Conservation (phyloP, 2,888 invertebrate genomes). For the Epinotia ramella region DNA sequence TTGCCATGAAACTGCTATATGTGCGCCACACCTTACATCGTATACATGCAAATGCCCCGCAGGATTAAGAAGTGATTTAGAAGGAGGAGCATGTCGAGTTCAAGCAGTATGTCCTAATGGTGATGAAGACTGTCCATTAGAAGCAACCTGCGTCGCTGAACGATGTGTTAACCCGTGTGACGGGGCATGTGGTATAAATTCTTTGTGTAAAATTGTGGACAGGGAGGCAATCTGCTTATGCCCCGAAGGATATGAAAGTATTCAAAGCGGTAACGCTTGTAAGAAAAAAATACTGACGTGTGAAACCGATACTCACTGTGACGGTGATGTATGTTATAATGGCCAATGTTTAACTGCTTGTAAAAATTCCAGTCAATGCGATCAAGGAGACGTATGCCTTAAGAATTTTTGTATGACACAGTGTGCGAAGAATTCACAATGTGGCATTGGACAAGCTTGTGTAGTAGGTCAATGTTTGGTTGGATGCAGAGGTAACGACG, state of each 20-base stretch:
- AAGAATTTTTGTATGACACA: conserved; percentile 92
- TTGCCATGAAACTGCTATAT: conserved; percentile 92
- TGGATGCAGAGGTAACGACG: conserved; percentile 93
- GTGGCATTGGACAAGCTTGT: conserved; percentile 92
- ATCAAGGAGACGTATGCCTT: conserved; percentile 90
- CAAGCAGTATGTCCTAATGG: conserved; percentile 91
- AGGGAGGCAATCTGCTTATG: conserved; percentile 92
- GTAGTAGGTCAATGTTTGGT: conserved; percentile 91
- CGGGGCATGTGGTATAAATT: conserved; percentile 92
- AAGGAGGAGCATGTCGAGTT: conserved; percentile 89
- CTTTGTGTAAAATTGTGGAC: conserved; percentile 91
- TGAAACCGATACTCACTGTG: conserved; percentile 89
- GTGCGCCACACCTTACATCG: conserved; percentile 88
- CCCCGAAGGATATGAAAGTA: conserved; percentile 90
- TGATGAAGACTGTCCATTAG: conserved; percentile 90
- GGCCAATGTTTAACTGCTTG: conserved; percentile 94
- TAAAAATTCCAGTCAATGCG: conserved; percentile 91
- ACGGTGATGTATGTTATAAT: conserved; percentile 91
- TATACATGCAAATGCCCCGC: conserved; percentile 92
- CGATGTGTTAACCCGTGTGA: conserved; percentile 93
- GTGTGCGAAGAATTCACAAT: conserved; percentile 93
- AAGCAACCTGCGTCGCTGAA: conserved; percentile 89
- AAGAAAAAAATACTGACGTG: conserved; percentile 89
- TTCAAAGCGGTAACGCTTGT: conserved; percentile 86
- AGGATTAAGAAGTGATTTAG: conserved; percentile 91